A percentile compares a stretch with the other conserved stretches of the same genome.
phyloP scores from a whole-genome alignment of 2,888 invertebrate species.

The Mechanitis messenoides region DNA sequence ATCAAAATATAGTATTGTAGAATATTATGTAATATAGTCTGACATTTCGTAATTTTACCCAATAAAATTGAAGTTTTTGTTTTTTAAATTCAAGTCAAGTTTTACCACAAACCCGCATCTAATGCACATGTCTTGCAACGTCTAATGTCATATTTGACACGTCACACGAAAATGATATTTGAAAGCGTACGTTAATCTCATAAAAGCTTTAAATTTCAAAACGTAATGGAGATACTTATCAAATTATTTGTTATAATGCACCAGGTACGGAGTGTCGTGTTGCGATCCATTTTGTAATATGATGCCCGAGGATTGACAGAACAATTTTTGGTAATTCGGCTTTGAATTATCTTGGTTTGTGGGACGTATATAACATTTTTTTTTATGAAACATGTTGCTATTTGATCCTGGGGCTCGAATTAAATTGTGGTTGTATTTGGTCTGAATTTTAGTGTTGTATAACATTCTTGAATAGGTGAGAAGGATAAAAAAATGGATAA shows the following conservation, averaged over 20 bases:
- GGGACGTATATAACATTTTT: not conserved
- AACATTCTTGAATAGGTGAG: too few species aligned
- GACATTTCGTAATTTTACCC: too few species aligned
- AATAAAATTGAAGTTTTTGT: not conserved
- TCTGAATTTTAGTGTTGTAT: too few species aligned
- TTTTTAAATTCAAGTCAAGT: too few species aligned
- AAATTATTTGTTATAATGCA: slow-evolving; percentile 39
- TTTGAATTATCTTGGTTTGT: not conserved
- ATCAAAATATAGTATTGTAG: too few species aligned
- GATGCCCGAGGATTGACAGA: slow-evolving; percentile 20
- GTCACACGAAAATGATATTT: slow-evolving; percentile 34
- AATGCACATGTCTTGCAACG: slow-evolving; percentile 14
- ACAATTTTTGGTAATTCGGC: not conserved
- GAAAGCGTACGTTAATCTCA: slow-evolving; percentile 38
- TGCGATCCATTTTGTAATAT: slow-evolving; percentile 27
- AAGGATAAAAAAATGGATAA: too few species aligned
- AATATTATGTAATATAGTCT: too few species aligned
- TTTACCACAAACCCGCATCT: slow-evolving; percentile 28
- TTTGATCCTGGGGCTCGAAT: not conserved
- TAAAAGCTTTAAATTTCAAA: slow-evolving; percentile 40
- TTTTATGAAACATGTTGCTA: not conserved
- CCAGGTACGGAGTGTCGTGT: slow-evolving; percentile 36
- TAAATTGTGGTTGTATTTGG: too few species aligned
- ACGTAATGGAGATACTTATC: slow-evolving; percentile 44
- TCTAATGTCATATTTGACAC: slow-evolving; percentile 12